A percentile compares a stretch with the other conserved stretches of the same genome.
These are phyloP conservation scores for Daubentonia madagascariensis DNA, from an alignment of 2,113 vertebrate species.

Conservation along the genomic window DNA sequence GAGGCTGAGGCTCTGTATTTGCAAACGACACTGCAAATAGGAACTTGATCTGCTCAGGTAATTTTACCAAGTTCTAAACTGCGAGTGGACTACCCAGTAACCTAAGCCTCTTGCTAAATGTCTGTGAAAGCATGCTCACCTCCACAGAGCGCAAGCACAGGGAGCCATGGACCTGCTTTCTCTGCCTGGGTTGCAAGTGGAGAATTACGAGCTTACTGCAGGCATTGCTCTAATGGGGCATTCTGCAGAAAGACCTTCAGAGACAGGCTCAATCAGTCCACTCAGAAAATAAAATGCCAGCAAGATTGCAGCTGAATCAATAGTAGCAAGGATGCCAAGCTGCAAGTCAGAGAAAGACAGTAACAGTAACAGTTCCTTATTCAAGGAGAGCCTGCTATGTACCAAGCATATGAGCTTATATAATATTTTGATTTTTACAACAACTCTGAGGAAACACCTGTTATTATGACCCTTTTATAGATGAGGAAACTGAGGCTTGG, in stretches of 20 bases:
- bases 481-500: background rate
- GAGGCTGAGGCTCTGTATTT: conserved; percentile 45
- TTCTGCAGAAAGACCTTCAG: background rate
- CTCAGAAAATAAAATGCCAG: background rate
- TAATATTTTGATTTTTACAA: background rate
- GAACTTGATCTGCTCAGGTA: conserved; percentile 74
- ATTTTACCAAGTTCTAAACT: conserved; percentile 72
- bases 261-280: background rate
- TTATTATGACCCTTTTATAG: background rate
- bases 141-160: background rate
- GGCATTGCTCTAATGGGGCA: background rate
- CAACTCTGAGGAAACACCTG: background rate
- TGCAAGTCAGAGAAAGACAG: background rate
- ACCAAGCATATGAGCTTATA: background rate
- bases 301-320: background rate
- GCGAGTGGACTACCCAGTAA: conserved; percentile 56
- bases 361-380: background rate
- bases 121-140: conserved; percentile 79
- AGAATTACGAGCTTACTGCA: conserved; percentile 56
- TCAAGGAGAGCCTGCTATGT: background rate
- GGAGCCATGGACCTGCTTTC: background rate
- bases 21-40: conserved; percentile 56
- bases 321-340: background rate
- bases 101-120: conserved; percentile 80
- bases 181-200: background rate